Evolutionary conservation across 2,888 invertebrate genomes (phyloP).

Genomic region (Melikaiella ostensackeni): DNA sequence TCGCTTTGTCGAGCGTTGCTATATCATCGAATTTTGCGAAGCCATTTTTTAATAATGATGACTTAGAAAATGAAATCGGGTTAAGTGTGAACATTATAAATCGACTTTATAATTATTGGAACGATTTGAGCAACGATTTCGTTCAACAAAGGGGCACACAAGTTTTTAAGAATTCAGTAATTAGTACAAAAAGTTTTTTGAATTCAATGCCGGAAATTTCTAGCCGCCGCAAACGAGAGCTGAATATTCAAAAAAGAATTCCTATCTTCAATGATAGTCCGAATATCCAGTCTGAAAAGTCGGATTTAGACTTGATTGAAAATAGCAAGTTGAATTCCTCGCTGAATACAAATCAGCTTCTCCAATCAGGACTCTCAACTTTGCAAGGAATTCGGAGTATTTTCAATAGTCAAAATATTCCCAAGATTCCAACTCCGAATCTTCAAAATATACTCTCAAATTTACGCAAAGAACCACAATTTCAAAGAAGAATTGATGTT

Average conservation of each 20-base stretch:
- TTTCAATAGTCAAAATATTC: neutral
- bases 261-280: neutral
- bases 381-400: neutral
- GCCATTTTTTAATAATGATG: neutral
- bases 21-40: neutral
- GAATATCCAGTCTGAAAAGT: neutral
- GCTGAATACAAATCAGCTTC: neutral
- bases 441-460: neutral
- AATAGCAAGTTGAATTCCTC: neutral
- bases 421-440: neutral
- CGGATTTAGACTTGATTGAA: neutral
- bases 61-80: neutral
- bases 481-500: neutral
- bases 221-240: neutral
- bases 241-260: neutral
- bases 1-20: neutral
- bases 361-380: neutral
- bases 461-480: neutral
- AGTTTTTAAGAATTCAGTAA: neutral
- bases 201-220: neutral
- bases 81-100: too few relatives aligned
- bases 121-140: neutral
- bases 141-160: neutral
- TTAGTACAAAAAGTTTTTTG: too few relatives aligned
- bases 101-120: neutral